phyloP scores from a whole-genome alignment of 2,888 invertebrate species.

The Zygaena filipendulae region DNA sequence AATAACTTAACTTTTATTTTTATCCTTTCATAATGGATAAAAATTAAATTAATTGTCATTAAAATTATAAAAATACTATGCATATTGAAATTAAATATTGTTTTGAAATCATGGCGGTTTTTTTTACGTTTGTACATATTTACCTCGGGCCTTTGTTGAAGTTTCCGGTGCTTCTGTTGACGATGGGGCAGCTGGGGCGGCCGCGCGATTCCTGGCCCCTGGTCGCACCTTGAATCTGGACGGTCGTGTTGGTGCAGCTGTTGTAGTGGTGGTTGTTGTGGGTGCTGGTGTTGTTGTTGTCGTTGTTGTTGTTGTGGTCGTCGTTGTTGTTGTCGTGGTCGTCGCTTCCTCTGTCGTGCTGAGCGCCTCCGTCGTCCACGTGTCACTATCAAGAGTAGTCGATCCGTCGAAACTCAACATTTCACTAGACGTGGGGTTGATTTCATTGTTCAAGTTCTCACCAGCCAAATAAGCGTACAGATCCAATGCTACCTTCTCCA shows the following conservation, averaged over 20 bases:
- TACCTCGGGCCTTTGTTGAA: constrained; percentile 61
- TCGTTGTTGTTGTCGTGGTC: constrained; percentile 63
- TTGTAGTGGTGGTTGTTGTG: constrained; percentile 54
- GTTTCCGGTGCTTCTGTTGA: constrained; percentile 57
- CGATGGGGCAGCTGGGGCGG: constrained; percentile 33
- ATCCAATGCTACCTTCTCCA: constrained; percentile 86
- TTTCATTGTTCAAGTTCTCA: constrained; percentile 71
- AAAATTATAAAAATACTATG: too few species aligned
- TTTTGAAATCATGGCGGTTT: too few species aligned
- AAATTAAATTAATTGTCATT: too few species aligned
- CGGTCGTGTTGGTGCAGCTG: constrained; percentile 46
- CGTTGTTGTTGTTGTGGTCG: constrained; percentile 68
- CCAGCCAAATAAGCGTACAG: constrained; percentile 82
- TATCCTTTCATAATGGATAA: too few species aligned
- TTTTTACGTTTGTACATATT: too few species aligned
- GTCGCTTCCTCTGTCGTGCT: constrained; percentile 59
- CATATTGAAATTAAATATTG: too few species aligned
- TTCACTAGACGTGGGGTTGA: constrained; percentile 40
- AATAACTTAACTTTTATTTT: too few species aligned
- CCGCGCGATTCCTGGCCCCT: constrained; percentile 51
- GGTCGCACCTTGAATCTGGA: constrained; percentile 52
- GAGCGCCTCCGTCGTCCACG: constrained; percentile 43
- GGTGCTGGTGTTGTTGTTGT: constrained; percentile 62
- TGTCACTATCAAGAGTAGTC: constrained; percentile 34
- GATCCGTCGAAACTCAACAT: constrained; percentile 41